Evolutionary conservation across 2,797 vertebrate genomes (phyloP).

Genomic region (Taeniopygia guttata): DNA sequence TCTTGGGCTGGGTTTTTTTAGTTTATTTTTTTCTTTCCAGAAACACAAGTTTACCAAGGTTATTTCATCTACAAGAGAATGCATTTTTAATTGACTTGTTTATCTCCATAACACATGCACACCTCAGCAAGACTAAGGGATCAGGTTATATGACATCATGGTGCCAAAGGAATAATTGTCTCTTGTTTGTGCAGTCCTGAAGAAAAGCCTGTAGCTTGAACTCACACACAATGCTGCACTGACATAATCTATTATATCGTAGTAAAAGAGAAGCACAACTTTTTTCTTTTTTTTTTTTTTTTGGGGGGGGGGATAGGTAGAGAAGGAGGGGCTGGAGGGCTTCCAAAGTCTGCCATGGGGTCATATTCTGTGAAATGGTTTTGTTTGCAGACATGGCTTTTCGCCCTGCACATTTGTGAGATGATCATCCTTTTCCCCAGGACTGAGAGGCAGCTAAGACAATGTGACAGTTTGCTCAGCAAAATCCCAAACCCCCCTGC

Average conservation of each 20-base stretch:
- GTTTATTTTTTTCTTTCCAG: background rate
- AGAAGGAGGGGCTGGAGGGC: background rate
- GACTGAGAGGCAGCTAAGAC: background rate
- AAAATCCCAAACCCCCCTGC: background rate
- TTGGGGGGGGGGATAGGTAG: too few species aligned
- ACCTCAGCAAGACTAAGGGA: background rate
- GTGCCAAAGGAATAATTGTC: slow-evolving; percentile 9
- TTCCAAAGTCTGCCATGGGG: background rate
- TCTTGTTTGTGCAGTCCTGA: background rate
- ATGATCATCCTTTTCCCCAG: background rate
- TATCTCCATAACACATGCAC: background rate
- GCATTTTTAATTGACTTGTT: slow-evolving; percentile 21
- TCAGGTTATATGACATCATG: background rate
- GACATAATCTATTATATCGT: background rate
- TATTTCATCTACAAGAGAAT: background rate
- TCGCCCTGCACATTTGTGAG: background rate
- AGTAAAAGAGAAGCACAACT: background rate
- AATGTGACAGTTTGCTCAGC: background rate
- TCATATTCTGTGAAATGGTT: background rate
- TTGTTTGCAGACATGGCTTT: background rate
- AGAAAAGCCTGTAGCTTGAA: background rate
- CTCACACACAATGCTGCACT: background rate
- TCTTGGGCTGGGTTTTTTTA: background rate
- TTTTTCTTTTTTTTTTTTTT: background rate
- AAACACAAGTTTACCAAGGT: background rate